These are phyloP conservation scores for Siderastrea siderea DNA, from an alignment of 92 coral and sea anemone genomes.

Conservation along the genomic window DNA sequence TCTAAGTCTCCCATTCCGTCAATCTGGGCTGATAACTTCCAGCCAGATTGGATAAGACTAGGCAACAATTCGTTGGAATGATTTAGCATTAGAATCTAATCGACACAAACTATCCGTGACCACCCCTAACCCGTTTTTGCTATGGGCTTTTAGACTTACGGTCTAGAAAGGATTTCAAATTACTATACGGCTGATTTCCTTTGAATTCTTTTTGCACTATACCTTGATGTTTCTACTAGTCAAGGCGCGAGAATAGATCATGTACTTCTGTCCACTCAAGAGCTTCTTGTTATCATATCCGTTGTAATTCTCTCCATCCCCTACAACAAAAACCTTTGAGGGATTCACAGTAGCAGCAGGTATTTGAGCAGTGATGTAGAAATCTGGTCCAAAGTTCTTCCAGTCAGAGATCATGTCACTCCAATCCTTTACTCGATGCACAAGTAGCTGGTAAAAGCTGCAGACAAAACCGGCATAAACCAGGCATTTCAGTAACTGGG, in stretches of 20 bases:
- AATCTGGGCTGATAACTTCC: no score
- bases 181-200: no score
- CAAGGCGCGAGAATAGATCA: constrained; percentile 38
- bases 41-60: no score
- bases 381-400: background rate
- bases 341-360: background rate
- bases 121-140: no score
- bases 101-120: no score
- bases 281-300: constrained; percentile 47
- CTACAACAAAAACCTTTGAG: constrained; percentile 31
- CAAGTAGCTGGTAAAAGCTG: constrained; percentile 7
- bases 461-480: background rate
- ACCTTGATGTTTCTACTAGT: background rate
- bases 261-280: constrained; percentile 23
- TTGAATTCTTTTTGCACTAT: background rate
- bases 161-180: background rate
- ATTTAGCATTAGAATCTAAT: no score
- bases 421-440: constrained; percentile 6
- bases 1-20: no score
- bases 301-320: constrained; percentile 52
- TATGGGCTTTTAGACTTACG: background rate
- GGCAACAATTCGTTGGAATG: no score
- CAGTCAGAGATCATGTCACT: background rate
- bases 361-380: constrained; percentile 12
- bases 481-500: no score